A percentile compares a stretch with the other conserved stretches of the same genome.
phyloP scores from a whole-genome alignment of 2,113 vertebrate genomes.

The Corynorhinus townsendii region DNA sequence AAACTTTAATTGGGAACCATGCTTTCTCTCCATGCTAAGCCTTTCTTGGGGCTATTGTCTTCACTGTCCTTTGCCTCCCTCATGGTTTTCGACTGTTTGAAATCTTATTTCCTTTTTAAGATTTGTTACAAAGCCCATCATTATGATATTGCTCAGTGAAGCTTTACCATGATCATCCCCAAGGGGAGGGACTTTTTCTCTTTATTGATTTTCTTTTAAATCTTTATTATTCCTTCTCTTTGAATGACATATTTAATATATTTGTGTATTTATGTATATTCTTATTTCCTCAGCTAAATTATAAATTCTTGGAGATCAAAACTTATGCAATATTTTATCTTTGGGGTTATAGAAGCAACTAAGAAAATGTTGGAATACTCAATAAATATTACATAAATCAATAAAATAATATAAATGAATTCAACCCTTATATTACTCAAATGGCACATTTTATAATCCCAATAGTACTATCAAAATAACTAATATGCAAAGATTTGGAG shows the following conservation, averaged over 20 bases:
- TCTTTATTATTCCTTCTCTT: not conserved
- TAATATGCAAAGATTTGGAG: not conserved
- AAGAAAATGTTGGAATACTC: not conserved
- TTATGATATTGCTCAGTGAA: not conserved
- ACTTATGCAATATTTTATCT: not conserved
- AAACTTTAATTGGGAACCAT: not conserved
- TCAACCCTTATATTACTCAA: not conserved
- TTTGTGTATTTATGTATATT: not conserved
- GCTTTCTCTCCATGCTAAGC: not conserved
- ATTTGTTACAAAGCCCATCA: not conserved
- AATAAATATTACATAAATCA: not conserved
- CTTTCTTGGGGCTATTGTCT: not conserved
- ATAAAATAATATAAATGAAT: not conserved
- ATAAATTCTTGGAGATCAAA: not conserved
- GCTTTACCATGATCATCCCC: not conserved
- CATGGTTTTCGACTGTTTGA: not conserved
- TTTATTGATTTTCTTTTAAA: not conserved
- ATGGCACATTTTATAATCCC: not conserved
- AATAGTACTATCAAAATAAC: not conserved
- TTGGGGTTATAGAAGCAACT: not conserved
- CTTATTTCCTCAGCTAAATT: not conserved
- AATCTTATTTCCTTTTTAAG: not conserved
- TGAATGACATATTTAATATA: not conserved
- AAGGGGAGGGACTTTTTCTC: not conserved
- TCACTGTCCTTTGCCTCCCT: not conserved